Conservation (phyloP, 2,113 vertebrate species). For the Vombatus ursinus region DNA sequence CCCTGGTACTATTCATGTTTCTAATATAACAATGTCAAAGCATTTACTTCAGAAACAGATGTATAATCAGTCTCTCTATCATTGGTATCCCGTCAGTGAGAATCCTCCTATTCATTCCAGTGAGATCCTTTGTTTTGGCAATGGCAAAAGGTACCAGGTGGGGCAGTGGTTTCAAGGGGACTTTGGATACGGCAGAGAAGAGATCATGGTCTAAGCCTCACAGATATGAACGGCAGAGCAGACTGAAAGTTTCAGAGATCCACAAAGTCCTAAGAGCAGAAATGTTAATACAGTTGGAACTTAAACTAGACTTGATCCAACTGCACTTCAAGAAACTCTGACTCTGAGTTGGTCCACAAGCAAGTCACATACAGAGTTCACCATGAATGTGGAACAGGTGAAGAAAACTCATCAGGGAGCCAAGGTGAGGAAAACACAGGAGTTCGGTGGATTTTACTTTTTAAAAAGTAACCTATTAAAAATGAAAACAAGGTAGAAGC, state of each 20-base stretch:
- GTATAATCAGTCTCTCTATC: neutral
- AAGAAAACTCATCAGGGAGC: constrained; percentile 20
- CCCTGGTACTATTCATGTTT: neutral
- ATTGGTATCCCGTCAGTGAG: neutral
- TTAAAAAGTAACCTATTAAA: constrained; percentile 65
- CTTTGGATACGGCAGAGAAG: neutral
- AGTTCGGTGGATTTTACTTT: constrained; percentile 41
- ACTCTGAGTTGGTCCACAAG: constrained; percentile 1
- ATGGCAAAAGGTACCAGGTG: neutral
- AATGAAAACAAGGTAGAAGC: constrained; percentile 54
- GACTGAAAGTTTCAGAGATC: neutral
- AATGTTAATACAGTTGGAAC: neutral
- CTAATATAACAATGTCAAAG: neutral
- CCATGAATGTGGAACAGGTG: neutral
- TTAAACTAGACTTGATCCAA: neutral
- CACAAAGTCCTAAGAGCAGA: neutral
- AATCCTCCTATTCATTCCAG: neutral
- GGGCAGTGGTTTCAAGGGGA: neutral
- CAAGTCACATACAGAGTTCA: constrained; percentile 10
- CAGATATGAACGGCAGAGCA: neutral
- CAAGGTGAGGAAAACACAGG: constrained; percentile 17
- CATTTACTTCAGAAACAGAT: neutral
- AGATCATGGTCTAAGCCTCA: neutral
- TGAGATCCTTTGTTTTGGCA: neutral
- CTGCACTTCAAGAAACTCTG: neutral